Evolutionary conservation across 2,797 vertebrate genomes (phyloP).

Genomic region (Tamandua tetradactyla): DNA sequence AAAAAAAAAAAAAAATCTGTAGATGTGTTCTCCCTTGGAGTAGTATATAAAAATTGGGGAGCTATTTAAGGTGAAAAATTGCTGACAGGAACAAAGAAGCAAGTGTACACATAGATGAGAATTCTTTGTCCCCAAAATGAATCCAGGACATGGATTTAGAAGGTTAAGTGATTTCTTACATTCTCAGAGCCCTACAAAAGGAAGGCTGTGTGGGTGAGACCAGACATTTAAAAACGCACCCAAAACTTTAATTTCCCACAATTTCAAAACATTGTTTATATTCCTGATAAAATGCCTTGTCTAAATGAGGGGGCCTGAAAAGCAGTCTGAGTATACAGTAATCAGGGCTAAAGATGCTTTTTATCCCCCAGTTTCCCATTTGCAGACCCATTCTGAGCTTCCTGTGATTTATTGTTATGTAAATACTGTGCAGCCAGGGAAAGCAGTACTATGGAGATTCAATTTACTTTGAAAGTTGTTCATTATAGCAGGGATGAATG

Average conservation of each 20-base stretch:
- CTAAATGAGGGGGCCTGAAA: conserved; percentile 67
- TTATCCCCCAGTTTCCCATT: conserved; percentile 79
- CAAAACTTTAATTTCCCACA: conserved; percentile 80
- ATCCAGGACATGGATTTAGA: conserved; percentile 13
- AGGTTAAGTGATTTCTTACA: conserved; percentile 69
- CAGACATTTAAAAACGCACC: conserved; percentile 58
- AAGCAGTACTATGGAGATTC: conserved; percentile 86
- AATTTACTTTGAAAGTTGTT: conserved; percentile 90
- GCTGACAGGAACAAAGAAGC: conserved; percentile 71
- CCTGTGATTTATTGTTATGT: conserved; percentile 89
- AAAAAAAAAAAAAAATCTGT: conserved; percentile 33
- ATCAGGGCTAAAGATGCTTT: conserved; percentile 80
- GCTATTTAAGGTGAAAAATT: conserved; percentile 68
- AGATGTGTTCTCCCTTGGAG: conserved; percentile 70
- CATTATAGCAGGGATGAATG: conserved; percentile 87
- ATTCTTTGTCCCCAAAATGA: conserved; percentile 77
- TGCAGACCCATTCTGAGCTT: conserved; percentile 84
- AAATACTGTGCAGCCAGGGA: conserved; percentile 85
- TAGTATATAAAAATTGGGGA: conserved; percentile 53
- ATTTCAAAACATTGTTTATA: conserved; percentile 76
- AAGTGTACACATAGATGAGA: conserved; percentile 58
- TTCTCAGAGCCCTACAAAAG: conserved; percentile 58
- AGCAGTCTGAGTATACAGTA: conserved; percentile 73
- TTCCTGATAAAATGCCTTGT: conserved; percentile 72
- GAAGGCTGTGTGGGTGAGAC: conserved; percentile 36